Evolutionary conservation across 2,888 invertebrate genomes (phyloP), one percentile per base, ranked within the genome.

Genomic region (Amphipyra tragopoginis): DNA sequence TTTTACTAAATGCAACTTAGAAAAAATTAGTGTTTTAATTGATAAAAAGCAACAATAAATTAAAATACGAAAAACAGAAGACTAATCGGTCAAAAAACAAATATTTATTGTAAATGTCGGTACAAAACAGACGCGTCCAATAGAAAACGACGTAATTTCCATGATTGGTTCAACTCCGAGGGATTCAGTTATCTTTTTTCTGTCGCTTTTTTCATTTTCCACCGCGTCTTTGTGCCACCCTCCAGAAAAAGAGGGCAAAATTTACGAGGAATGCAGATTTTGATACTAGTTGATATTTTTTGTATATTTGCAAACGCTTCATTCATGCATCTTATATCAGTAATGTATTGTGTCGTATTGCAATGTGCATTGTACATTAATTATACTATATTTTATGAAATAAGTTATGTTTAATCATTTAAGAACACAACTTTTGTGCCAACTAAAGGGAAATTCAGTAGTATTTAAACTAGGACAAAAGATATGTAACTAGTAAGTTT

Each of bases 201-300:
- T 83, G 84, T 78, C 82, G 77, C 81, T 85, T 91, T 91, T 92
- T 90, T 82, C 87, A 87, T 89, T 90, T 92, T 91, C 89, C 84
- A 81, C 80, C 85, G 80, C 87, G 84, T 93, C 92, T 93, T 93
- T 90, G 85, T 89, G 83, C 90, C 89, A 87, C 93, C 93, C 93
- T 90, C 86, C 76, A 91, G 90, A 89, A 91, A 89, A 90, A 80
- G 90, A 91, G 93, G 92, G 91, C 88, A 87, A 66, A 60, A 39
- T 83, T 54, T 81, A 87, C 55, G 6, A 3, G 39, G 84, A 72
- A 0, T 0, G 43, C 0, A 0, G 4, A 6, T 84, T 47, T 92
- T 90, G 90, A 88, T 92, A 87, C 83, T 92, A 87, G 9, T 11
- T 10, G 36, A 1, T 36, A 36, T 36, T 36, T 10, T 34, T 34